A percentile compares a stretch with the other conserved stretches of the same genome.
Conservation (phyloP, 2,797 vertebrate species). For the Peromyscus attwateri region DNA sequence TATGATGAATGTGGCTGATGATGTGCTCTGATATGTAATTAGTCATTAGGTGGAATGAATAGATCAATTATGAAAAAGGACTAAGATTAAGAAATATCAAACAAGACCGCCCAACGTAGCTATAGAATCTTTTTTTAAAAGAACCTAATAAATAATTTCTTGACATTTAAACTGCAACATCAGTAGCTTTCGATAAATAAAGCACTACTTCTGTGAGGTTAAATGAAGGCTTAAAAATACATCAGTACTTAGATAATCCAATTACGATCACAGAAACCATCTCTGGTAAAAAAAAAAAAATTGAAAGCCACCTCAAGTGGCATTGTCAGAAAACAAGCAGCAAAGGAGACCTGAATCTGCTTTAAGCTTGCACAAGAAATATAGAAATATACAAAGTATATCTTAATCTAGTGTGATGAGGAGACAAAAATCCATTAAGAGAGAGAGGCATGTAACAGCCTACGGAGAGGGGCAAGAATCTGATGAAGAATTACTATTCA, state of each 20-base stretch:
- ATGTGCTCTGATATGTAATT: constrained; percentile 99
- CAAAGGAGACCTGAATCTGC: constrained; percentile 56
- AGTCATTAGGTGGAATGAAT: constrained; percentile 99
- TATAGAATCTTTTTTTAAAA: constrained; percentile 86
- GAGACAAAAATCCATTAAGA: constrained; percentile 20
- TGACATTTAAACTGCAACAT: constrained; percentile 90
- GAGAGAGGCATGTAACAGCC: constrained; percentile 8
- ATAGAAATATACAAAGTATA: constrained; percentile 57
- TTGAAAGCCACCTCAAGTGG: constrained; percentile 65
- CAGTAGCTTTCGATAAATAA: constrained; percentile 90
- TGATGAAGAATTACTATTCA: constrained; percentile 36
- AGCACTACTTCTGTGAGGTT: constrained; percentile 87
- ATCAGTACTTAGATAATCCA: constrained; percentile 87
- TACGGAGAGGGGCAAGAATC: constrained; percentile 8
- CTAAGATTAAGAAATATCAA: constrained; percentile 96
- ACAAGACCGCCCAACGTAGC: constrained; percentile 91
- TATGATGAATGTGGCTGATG: constrained; percentile 99
- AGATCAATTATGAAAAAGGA: constrained; percentile 98
- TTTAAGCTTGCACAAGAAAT: constrained; percentile 58
- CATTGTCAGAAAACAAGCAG: constrained; percentile 61
- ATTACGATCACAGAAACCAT: constrained; percentile 85
- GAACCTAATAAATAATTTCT: constrained; percentile 89
- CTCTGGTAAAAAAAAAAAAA: constrained; percentile 75
- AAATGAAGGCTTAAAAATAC: constrained; percentile 87
- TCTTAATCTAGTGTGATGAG: constrained; percentile 57